phyloP scores from a whole-genome alignment of 1,140 invertebrate species.

The Anoplolepis gracilipes region DNA sequence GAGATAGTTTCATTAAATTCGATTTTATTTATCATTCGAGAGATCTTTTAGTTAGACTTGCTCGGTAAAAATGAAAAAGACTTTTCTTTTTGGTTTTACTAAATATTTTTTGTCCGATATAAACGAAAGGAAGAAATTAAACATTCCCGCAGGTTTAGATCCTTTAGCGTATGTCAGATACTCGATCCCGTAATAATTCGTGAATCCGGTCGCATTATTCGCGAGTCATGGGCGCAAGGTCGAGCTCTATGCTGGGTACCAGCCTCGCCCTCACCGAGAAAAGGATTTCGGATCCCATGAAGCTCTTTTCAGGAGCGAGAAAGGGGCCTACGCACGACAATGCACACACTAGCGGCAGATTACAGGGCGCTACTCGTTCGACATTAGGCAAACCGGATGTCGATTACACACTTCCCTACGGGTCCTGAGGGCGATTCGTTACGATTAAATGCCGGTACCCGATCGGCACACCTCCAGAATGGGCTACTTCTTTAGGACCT shows the following conservation, averaged over 20 bases:
- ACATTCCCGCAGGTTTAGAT: background rate
- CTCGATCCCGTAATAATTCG: conserved; percentile 52
- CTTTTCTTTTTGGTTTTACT: background rate
- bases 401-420: conserved; percentile 77
- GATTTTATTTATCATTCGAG: background rate
- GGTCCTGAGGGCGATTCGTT: conserved; percentile 72
- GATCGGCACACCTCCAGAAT: conserved; percentile 53
- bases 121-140: background rate
- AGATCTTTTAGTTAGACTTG: background rate
- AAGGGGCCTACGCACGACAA: conserved; percentile 66
- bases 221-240: conserved; percentile 42
- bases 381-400: conserved; percentile 80
- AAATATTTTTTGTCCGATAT: background rate
- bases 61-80: too few species aligned
- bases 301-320: conserved; percentile 70
- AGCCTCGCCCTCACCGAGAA: conserved; percentile 35
- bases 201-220: conserved; percentile 55
- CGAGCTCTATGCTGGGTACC: conserved; percentile 46
- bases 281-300: conserved; percentile 40
- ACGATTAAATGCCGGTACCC: conserved; percentile 72
- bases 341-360: conserved; percentile 72
- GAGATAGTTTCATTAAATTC: background rate
- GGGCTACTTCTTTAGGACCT: conserved; percentile 52
- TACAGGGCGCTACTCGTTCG: conserved; percentile 76
- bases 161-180: background rate